A percentile compares a stretch with the other conserved stretches of the same genome.
Conservation (phyloP, 1,140 invertebrate genomes). For the Drosophila simulans region DNA sequence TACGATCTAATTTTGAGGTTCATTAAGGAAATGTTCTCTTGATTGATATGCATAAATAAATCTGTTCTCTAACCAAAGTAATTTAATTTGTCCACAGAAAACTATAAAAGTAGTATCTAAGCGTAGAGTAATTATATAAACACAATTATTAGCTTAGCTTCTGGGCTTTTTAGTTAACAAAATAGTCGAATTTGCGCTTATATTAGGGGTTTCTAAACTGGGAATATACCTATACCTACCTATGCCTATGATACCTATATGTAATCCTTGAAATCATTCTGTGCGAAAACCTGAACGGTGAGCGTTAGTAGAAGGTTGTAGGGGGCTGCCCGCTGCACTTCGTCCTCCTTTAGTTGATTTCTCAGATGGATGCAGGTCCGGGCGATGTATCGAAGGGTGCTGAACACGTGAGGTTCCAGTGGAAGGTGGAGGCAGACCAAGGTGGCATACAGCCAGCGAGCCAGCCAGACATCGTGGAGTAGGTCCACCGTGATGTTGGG, state of each 20-base stretch:
- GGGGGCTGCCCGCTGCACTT: slow-evolving; percentile 64
- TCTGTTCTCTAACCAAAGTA: no score
- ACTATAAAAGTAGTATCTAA: not conserved
- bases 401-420: slow-evolving; percentile 75
- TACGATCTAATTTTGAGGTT: no score
- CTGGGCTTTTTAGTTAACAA: not conserved
- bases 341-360: slow-evolving; percentile 44
- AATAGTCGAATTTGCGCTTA: slow-evolving; percentile 11
- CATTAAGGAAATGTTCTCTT: no score
- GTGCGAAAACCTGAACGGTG: slow-evolving; percentile 66
- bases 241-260: slow-evolving; percentile 19
- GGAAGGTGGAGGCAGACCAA: slow-evolving; percentile 75
- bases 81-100: not conserved
- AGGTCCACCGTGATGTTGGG: slow-evolving; percentile 45
- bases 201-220: slow-evolving; percentile 14
- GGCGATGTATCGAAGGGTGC: slow-evolving; percentile 70
- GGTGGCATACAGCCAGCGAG: slow-evolving; percentile 74
- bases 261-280: slow-evolving; percentile 67
- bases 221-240: not conserved
- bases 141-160: not conserved
- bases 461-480: slow-evolving; percentile 64
- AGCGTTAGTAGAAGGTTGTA: slow-evolving; percentile 77
- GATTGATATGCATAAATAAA: no score
- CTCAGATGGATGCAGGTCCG: slow-evolving; percentile 64
- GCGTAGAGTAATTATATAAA: not conserved